Conservation (phyloP, 2,113 vertebrate genomes). For the Mustelus asterias region DNA sequence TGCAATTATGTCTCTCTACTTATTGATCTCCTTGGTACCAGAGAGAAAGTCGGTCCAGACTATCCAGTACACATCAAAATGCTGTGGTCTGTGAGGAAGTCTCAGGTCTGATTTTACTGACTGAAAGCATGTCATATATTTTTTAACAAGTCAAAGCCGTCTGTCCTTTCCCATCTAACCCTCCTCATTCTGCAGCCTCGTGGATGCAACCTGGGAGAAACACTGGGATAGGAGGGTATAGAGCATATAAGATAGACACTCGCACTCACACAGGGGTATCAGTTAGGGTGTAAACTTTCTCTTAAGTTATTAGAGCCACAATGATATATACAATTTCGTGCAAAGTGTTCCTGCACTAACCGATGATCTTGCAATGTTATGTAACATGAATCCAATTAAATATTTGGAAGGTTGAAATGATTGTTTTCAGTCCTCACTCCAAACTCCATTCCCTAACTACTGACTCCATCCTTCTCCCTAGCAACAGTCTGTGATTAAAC, state of each 20-base stretch:
- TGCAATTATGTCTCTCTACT: not conserved
- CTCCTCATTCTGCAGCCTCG: not conserved
- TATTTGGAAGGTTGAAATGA: too few relatives aligned
- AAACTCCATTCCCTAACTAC: too few relatives aligned
- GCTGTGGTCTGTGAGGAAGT: not conserved
- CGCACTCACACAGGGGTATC: not conserved
- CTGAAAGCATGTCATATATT: not conserved
- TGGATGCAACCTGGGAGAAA: not conserved
- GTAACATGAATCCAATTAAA: not conserved
- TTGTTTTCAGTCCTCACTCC: too few relatives aligned
- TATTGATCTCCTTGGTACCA: not conserved
- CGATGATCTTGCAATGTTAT: not conserved
- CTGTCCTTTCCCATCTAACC: not conserved
- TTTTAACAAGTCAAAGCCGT: not conserved
- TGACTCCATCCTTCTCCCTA: too few relatives aligned
- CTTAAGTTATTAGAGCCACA: not conserved
- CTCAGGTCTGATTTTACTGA: not conserved
- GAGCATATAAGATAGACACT: not conserved
- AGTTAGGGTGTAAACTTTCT: not conserved
- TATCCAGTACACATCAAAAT: not conserved
- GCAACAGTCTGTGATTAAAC: too few relatives aligned
- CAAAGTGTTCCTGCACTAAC: not conserved
- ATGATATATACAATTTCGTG: not conserved
- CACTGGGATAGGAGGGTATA: not conserved
- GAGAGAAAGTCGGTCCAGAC: not conserved